Percentiles rank a stretch among this genome's conserved stretches.
Evolutionary conservation across 2,888 invertebrate genomes (phyloP).

Genomic region (Timandra comae): DNA sequence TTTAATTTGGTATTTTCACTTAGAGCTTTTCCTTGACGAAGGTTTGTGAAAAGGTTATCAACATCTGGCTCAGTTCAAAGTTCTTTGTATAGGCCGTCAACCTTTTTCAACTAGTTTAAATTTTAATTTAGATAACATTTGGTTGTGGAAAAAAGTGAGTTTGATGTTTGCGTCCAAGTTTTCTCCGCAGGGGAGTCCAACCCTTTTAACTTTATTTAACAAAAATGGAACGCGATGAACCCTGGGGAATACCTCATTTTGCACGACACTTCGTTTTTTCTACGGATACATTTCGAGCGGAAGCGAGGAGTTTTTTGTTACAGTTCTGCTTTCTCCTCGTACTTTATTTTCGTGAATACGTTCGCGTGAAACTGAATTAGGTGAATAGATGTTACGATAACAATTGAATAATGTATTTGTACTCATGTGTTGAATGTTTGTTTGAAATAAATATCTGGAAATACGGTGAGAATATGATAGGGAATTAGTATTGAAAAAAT

Average conservation of each 20-base stretch:
- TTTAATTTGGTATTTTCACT: no score
- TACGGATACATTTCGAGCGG: constrained; percentile 1
- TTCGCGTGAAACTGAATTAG: no score
- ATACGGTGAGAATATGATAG: no score
- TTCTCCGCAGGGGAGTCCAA: constrained; percentile 33
- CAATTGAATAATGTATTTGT: no score
- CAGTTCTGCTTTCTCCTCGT: constrained; percentile 7
- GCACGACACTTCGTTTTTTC: constrained; percentile 42
- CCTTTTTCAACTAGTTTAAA: constrained; percentile 16
- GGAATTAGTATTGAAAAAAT: no score
- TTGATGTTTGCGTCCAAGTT: constrained; percentile 26
- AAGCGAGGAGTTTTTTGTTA: constrained; percentile 7
- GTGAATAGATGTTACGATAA: no score
- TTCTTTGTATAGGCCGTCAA: constrained; percentile 6
- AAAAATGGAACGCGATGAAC: constrained; percentile 49
- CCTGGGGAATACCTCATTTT: constrained; percentile 43
- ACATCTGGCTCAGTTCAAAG: constrained; percentile 5
- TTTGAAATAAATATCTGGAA: no score
- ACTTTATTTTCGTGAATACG: neutral
- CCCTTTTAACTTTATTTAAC: constrained; percentile 64
- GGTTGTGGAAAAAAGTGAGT: constrained; percentile 6
- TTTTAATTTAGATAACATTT: constrained; percentile 35
- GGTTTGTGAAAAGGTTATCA: constrained; percentile 4
- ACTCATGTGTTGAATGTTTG: no score
- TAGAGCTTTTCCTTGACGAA: constrained; percentile 6